These are phyloP conservation scores for Luehdorfia chinensis DNA, from an alignment of 1,140 invertebrate species.

Conservation along the genomic window DNA sequence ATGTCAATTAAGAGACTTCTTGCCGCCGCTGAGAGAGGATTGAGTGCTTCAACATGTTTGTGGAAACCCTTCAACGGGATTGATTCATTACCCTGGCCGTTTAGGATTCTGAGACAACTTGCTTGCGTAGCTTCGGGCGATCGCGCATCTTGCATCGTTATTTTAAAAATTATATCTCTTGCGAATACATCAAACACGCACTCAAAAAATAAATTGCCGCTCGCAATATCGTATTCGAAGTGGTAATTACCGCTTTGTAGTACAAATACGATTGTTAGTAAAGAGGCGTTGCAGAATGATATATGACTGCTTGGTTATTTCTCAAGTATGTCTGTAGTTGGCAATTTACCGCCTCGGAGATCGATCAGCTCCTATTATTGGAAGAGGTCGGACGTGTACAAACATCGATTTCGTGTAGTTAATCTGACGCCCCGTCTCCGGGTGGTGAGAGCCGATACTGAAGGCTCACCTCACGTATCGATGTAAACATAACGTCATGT, in stretches of 20 bases:
- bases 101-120: neutral
- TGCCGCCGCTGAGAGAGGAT: constrained; percentile 57
- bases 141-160: neutral
- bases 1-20: constrained; percentile 71
- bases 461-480: constrained; percentile 61
- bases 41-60: constrained; percentile 71
- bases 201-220: too few relatives aligned
- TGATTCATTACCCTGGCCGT: constrained; percentile 61
- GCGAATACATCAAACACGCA: neutral
- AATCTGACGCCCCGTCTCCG: constrained; percentile 49
- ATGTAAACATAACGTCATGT: constrained; percentile 50
- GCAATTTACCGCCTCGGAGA: constrained; percentile 62
- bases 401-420: constrained; percentile 72
- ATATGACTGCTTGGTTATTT: constrained; percentile 61
- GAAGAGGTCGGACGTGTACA: constrained; percentile 73
- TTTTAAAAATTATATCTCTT: neutral
- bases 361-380: constrained; percentile 69
- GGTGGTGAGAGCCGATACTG: constrained; percentile 50
- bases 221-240: constrained; percentile 21
- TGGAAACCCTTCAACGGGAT: constrained; percentile 58
- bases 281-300: constrained; percentile 39
- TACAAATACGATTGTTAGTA: constrained; percentile 39
- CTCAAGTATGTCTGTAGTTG: constrained; percentile 54
- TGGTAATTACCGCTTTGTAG: constrained; percentile 45
- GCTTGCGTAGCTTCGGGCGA: neutral